phyloP scores from a whole-genome alignment of 2,113 vertebrate genomes.

The Pituophis catenifer region DNA sequence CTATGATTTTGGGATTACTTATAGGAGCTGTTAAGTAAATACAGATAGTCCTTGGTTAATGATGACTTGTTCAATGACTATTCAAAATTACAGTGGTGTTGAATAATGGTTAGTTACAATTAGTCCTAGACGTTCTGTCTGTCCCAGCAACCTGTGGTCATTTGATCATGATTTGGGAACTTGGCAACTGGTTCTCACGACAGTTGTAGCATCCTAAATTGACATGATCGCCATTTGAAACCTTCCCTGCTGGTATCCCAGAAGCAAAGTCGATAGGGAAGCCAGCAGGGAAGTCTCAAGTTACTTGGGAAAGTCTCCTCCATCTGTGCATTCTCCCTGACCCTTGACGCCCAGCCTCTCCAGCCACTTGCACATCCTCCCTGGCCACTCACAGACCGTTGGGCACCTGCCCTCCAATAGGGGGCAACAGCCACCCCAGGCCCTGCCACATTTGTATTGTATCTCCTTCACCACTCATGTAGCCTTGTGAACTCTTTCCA shows the following conservation, averaged over 20 bases:
- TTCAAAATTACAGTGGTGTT: too few relatives aligned
- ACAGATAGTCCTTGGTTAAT: neutral
- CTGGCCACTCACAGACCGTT: too few relatives aligned
- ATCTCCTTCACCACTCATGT: neutral
- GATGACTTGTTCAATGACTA: too few relatives aligned
- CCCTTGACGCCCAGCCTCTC: neutral
- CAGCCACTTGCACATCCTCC: neutral
- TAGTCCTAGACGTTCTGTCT: neutral
- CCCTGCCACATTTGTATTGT: neutral
- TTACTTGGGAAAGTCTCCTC: neutral
- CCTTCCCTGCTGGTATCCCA: neutral
- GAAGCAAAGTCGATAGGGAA: neutral
- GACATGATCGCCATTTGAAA: neutral
- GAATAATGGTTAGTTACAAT: neutral
- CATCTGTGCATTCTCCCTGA: neutral
- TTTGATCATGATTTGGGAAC: neutral
- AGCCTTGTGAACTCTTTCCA: neutral
- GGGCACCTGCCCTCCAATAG: neutral
- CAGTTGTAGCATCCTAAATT: neutral
- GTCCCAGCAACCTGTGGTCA: neutral
- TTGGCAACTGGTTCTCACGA: neutral
- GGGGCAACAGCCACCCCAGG: neutral
- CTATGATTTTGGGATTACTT: neutral
- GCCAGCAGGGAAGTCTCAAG: neutral
- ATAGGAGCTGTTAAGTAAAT: neutral